Evolutionary conservation across 2,888 invertebrate species (phyloP).

Genomic region (Ramazzottius varieornatus): DNA sequence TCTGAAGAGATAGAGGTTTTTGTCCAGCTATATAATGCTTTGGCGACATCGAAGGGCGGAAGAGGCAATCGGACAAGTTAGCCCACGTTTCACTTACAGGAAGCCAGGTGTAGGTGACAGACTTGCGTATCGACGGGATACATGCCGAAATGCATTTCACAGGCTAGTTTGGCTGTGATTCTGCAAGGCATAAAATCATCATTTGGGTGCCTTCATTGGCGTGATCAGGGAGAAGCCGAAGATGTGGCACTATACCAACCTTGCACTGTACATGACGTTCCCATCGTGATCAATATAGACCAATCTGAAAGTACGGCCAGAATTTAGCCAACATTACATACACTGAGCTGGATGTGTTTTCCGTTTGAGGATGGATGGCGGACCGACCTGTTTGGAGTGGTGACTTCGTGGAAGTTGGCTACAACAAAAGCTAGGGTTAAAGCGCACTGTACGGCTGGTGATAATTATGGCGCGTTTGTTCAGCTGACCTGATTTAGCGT

Average conservation of each 20-base stretch:
- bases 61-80: no score
- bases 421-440: not conserved
- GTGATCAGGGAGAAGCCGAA: no score
- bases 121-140: constrained; percentile 1
- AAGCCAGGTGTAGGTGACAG: not conserved
- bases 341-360: no score
- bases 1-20: not conserved
- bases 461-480: not conserved
- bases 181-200: not conserved
- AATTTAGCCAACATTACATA: no score
- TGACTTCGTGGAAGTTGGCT: constrained; percentile 2
- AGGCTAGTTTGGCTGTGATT: not conserved
- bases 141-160: not conserved
- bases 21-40: not conserved
- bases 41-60: no score
- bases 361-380: not conserved
- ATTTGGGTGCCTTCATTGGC: not conserved
- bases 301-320: not conserved
- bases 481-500: not conserved
- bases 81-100: not conserved
- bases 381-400: not conserved
- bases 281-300: not conserved
- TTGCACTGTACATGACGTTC: not conserved
- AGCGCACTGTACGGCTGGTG: no score
- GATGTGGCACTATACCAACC: no score